Evolutionary conservation across 2,797 vertebrate genomes (phyloP).

Genomic region (Remorina albescens): DNA sequence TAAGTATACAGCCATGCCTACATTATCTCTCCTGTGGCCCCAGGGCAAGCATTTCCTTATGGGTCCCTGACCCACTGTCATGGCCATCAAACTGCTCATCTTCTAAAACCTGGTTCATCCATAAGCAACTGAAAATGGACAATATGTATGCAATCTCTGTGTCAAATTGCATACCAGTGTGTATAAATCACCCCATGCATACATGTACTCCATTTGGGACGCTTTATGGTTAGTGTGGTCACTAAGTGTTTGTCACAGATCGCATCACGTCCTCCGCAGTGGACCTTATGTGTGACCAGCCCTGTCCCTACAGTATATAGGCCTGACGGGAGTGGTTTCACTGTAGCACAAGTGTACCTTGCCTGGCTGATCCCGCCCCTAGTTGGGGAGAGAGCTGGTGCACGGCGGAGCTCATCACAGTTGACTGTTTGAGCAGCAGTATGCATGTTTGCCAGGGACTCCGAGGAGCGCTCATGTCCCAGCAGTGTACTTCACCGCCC

Average conservation of each 20-base stretch:
- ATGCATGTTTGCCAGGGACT: slow-evolving; percentile 84
- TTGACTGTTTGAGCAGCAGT: slow-evolving; percentile 76
- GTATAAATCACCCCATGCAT: background rate
- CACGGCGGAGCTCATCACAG: slow-evolving; percentile 69
- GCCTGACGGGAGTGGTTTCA: slow-evolving; percentile 76
- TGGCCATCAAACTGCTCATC: slow-evolving; percentile 39
- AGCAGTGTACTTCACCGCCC: slow-evolving; percentile 76
- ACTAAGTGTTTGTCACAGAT: background rate
- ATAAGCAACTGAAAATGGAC: background rate
- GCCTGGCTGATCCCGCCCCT: slow-evolving; percentile 79
- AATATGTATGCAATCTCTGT: background rate
- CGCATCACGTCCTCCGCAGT: slow-evolving; percentile 28
- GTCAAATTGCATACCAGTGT: background rate
- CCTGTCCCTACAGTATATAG: slow-evolving; percentile 43
- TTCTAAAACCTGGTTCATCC: slow-evolving; percentile 13
- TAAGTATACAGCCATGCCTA: slow-evolving; percentile 57
- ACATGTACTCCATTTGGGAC: background rate
- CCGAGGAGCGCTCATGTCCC: slow-evolving; percentile 80
- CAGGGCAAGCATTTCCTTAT: slow-evolving; percentile 65
- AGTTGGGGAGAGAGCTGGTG: slow-evolving; percentile 68
- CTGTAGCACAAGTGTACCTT: slow-evolving; percentile 70
- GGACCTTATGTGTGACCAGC: slow-evolving; percentile 33
- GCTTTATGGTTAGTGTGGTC: background rate
- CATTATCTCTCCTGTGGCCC: slow-evolving; percentile 64
- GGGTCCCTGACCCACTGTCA: slow-evolving; percentile 66